Conservation (phyloP, 2,888 invertebrate species). For the Tetranychus piercei region DNA sequence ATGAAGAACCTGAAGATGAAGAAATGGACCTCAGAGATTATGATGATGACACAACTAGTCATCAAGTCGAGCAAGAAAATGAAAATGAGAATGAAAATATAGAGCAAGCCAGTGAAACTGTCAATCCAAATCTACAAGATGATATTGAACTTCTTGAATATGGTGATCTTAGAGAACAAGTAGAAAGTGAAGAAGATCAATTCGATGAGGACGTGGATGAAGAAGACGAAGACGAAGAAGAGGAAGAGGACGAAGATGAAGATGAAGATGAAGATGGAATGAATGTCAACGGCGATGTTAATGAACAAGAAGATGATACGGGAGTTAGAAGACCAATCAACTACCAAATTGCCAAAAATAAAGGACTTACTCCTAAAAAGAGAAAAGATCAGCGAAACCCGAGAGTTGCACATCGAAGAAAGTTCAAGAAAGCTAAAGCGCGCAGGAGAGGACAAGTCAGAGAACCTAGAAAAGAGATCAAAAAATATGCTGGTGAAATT, state of each 20-base stretch:
- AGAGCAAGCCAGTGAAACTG: slow-evolving; percentile 13
- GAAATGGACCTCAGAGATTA: slow-evolving; percentile 8
- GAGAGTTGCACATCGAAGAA: slow-evolving; percentile 77
- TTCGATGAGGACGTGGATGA: slow-evolving; percentile 26
- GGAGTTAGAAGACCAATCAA: slow-evolving; percentile 30
- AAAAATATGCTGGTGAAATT: slow-evolving; percentile 71
- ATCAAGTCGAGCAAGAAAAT: slow-evolving; percentile 23
- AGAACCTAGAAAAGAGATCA: slow-evolving; percentile 56
- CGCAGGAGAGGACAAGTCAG: slow-evolving; percentile 79
- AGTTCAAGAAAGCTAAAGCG: slow-evolving; percentile 75
- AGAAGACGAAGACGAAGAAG: slow-evolving; percentile 34
- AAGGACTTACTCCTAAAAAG: slow-evolving; percentile 70
- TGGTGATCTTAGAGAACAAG: slow-evolving; percentile 14
- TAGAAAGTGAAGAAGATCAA: slow-evolving; percentile 27
- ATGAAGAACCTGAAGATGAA: not conserved
- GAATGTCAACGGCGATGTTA: slow-evolving; percentile 11
- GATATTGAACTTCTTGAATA: not conserved
- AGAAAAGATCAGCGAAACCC: slow-evolving; percentile 86
- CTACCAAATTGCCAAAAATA: slow-evolving; percentile 66
- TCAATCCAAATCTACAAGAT: not conserved
- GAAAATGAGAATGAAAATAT: not conserved
- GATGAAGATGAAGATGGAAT: slow-evolving; percentile 35
- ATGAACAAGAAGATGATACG: slow-evolving; percentile 10
- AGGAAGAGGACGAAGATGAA: slow-evolving; percentile 23
- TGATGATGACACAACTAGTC: not conserved